phyloP scores from a whole-genome alignment of 2,113 vertebrate genomes.

The Nesogale talazaci region DNA sequence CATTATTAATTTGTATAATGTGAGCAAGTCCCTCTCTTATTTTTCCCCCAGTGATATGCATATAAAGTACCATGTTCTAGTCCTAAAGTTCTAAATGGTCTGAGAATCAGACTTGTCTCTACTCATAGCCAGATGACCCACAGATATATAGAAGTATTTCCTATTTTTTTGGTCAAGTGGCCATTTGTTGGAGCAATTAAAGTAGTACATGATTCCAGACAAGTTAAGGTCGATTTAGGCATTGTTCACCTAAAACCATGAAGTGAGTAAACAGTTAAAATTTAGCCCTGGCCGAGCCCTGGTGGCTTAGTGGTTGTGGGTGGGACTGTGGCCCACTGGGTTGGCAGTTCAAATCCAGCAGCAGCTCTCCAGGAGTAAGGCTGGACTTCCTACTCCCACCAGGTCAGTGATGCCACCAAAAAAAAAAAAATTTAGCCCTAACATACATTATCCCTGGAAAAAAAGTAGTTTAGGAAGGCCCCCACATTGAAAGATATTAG shows the following conservation, averaged over 20 bases:
- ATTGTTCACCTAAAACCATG: background rate
- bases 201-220: background rate
- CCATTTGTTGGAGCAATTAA: background rate
- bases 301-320: no score
- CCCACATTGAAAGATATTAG: background rate
- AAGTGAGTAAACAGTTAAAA: background rate
- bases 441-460: background rate
- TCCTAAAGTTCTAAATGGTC: background rate
- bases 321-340: no score
- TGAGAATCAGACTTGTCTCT: conserved; percentile 20
- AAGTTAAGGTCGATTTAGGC: conserved; percentile 24
- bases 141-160: conserved; percentile 14
- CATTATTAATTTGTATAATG: background rate
- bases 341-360: no score
- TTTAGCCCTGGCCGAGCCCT: no score
- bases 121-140: background rate
- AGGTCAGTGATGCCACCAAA: no score
- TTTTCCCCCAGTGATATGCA: background rate
- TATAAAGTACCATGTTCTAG: background rate
- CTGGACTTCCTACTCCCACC: no score
- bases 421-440: no score
- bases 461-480: conserved; percentile 1
- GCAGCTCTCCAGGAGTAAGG: no score
- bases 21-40: background rate
- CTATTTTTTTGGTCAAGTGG: conserved; percentile 49